Evolutionary conservation across 2,888 invertebrate genomes (phyloP), one percentile per base, ranked within the genome.

Genomic region (Notodonta ziczac): DNA sequence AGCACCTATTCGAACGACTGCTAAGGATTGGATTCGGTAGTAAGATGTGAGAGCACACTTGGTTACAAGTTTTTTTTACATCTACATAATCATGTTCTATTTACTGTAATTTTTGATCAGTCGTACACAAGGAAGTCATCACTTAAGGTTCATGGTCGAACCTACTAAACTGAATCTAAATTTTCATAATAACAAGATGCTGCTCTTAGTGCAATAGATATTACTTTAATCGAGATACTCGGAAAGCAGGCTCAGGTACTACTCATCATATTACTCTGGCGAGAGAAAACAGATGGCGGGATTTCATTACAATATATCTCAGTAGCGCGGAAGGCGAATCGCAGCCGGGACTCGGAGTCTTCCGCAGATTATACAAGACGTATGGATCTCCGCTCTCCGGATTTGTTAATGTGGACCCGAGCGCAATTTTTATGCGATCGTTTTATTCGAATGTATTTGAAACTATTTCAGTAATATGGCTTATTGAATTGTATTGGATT

Each of bases 241-340:
- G 81, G 81, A 82, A 83, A 86, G 74, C 86, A 86, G 86, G 76
- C 80, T 59, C 81, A 76, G 78, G 81, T 84, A n/a, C n/a, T 82
- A 81, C 86, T 86, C 82, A 81, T 88, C 87, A 86, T 85, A 86
- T 85, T 85, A 86, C 83, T 65, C 74, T 76, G 80, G 81, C 82
- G 88, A 89, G 85, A 87, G 88, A 89, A 89, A 90, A 88, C 91
- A 91, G 91, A 91, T 89, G 91, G 90, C 83, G 81, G 84, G 87
- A 89, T 90, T 90, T 90, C 90, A 90, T 91, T 90, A 91, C 90
- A 90, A 89, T 90, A 24, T 24, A 89, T 87, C 84, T 90, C 88
- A 89, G 80, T 81, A 82, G 83, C 65, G 86, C 86, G 86, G 85
- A 88, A 88, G 84, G 83, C 80, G 85, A 86, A 87, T 85, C 87